phyloP scores from a whole-genome alignment of 92 coral and sea anemone species.

The Actinernus sp. region DNA sequence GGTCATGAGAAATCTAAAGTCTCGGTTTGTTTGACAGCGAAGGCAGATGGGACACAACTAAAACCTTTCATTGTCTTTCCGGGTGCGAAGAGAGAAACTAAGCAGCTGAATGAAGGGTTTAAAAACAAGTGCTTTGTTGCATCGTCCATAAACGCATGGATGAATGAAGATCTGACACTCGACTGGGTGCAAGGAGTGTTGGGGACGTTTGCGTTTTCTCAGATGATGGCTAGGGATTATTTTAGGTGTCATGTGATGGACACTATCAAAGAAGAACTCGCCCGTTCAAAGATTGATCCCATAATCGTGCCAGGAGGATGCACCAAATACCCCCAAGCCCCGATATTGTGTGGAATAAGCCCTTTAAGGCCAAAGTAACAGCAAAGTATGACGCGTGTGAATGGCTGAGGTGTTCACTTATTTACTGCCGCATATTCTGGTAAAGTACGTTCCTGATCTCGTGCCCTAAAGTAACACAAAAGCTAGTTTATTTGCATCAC shows the following conservation, averaged over 20 bases:
- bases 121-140: constrained; percentile 36
- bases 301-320: constrained; percentile 47
- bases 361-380: constrained; percentile 41
- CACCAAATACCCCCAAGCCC: constrained; percentile 34
- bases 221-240: constrained; percentile 29
- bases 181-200: constrained; percentile 40
- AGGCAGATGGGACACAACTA: constrained; percentile 32
- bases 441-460: too few species aligned
- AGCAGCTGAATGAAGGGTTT: constrained; percentile 39
- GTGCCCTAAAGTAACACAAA: too few species aligned
- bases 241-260: constrained; percentile 37
- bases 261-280: constrained; percentile 30
- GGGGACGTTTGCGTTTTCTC: constrained; percentile 39
- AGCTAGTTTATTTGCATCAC: too few species aligned
- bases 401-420: constrained; percentile 41
- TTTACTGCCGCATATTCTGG: constrained; percentile 13
- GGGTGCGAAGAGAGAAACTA: constrained; percentile 40
- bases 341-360: constrained; percentile 44
- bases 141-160: constrained; percentile 25
- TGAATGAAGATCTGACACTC: constrained; percentile 36
- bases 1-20: constrained; percentile 43
- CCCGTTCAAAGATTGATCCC: constrained; percentile 14
- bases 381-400: constrained; percentile 37
- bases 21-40: constrained; percentile 28
- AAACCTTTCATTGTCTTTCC: constrained; percentile 35